Percentiles rank a stretch among this genome's conserved stretches.
Evolutionary conservation across 2,797 vertebrate genomes (phyloP).

Genomic region (Netta rufina): DNA sequence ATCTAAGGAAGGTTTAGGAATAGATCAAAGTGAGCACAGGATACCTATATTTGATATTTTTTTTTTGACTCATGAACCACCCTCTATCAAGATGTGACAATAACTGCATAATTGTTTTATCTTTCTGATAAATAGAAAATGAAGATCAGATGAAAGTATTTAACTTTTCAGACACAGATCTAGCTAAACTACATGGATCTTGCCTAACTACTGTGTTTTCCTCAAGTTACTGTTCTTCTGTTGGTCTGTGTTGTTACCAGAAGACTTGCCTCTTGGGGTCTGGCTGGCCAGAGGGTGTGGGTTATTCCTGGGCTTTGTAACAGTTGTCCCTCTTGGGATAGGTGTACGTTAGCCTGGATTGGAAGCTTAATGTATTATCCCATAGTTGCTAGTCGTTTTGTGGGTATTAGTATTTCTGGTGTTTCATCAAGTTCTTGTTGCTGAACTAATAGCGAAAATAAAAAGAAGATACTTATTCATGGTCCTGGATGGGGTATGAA

Average conservation of each 20-base stretch:
- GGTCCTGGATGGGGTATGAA: constrained; percentile 14
- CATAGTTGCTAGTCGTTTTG: constrained; percentile 1
- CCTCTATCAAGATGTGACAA: not conserved
- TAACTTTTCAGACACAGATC: not conserved
- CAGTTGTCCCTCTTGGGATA: constrained; percentile 6
- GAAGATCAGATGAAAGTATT: not conserved
- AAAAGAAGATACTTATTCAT: not conserved
- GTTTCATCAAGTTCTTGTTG: not conserved
- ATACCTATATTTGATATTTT: not conserved
- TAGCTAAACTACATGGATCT: not conserved
- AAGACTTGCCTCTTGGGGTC: not conserved
- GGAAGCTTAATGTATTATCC: constrained; percentile 41
- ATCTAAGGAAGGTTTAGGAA: not conserved
- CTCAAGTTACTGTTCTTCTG: not conserved
- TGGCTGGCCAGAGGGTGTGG: not conserved
- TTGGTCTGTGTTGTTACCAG: not conserved
- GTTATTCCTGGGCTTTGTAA: constrained; percentile 6
- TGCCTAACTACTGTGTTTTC: not conserved
- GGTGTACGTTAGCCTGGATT: constrained; percentile 29
- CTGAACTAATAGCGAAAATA: constrained; percentile 23
- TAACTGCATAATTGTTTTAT: not conserved
- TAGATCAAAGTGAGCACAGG: not conserved
- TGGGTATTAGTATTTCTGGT: constrained; percentile 43
- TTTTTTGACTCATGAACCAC: not conserved
- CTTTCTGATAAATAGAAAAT: not conserved